Base-by-base conservation (phyloP, 2,113 vertebrate genomes). In the Anoplopoma fimbria region DNA sequence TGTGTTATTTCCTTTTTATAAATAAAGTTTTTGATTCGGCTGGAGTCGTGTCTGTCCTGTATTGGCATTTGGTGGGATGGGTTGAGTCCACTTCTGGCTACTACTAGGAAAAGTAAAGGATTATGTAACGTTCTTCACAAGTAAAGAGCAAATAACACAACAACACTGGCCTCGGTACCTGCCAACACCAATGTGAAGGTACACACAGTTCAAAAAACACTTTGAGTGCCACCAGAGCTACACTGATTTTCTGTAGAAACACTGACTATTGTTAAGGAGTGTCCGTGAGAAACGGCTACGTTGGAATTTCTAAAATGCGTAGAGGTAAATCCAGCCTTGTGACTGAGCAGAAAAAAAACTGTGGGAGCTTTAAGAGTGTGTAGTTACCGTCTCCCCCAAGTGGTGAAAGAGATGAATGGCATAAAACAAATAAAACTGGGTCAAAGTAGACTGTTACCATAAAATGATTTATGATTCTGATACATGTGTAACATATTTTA, bases 11-110 rank as follows among this genome's bases (percentile, higher is more conserved):
- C 1, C 9, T 75, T 83, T 63, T 60, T 73, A 76, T 68, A 78
- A 91, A 87, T 86, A 87, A 88, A 84, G 38, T 53, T 87, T 80
- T 33, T 33, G 25, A 86, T 64, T 68, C 69, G 75, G 29, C 19
- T 77, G 15, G 17, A 53, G 31, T 74, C 6, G 0, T 75, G 53
- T 71, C 21, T 74, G 60, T 69, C 8, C 21, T 15, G 15, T 70
- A 14, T 14, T 40, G 33, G 2, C 42, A 74, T 14, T 29, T 2
- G 1, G 2, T 25, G 14, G 8, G 9, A 71, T 25, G 58, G 65
- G 40, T 31, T 31, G 27, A 9, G 53, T 61, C 55, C 62, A 33
- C 9, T 10, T 25, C 42, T 49, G n/a, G n/a, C n/a, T n/a, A n/a
- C 49, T n/a, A n/a, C 42, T 38, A 1, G 8, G 29, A 69, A 79